A percentile compares a stretch with the other conserved stretches of the same genome.
phyloP scores from a whole-genome alignment of 2,113 vertebrate species.

The Protobothrops mucrosquamatus region DNA sequence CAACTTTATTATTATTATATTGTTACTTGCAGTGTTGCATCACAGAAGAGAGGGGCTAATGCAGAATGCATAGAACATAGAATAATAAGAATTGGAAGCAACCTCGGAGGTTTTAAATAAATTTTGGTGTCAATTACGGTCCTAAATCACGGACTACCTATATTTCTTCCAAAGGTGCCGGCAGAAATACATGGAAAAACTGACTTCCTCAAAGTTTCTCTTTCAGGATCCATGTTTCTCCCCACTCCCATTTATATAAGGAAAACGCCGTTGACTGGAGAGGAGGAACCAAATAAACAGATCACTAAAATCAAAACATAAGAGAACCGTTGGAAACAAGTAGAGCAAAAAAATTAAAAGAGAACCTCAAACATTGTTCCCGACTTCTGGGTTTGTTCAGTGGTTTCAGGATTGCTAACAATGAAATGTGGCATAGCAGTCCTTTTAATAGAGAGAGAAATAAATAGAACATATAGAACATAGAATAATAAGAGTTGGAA shows the following conservation, averaged over 20 bases:
- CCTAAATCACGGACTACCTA: fast-evolving
- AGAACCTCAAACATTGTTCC: background rate
- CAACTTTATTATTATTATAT: no score
- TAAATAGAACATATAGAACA: background rate
- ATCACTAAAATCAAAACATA: background rate
- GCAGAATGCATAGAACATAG: no score
- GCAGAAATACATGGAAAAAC: background rate
- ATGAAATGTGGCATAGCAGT: background rate
- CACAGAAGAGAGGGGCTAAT: no score
- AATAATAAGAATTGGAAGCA: no score
- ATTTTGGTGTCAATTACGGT: background rate
- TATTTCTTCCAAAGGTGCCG: background rate
- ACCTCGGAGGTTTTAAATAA: background rate
- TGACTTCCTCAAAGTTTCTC: background rate
- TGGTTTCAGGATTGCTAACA: background rate
- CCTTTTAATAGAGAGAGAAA: background rate
- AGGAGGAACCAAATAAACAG: background rate
- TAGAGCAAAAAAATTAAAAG: background rate
- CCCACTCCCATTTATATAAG: background rate
- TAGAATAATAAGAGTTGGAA: no score
- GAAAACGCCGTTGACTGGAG: background rate
- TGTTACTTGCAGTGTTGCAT: no score
- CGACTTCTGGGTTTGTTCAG: background rate
- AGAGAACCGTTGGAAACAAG: background rate
- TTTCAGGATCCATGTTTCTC: background rate